Percentiles rank a stretch among this genome's conserved stretches.
Conservation (phyloP, 2,888 invertebrate genomes). For the Catocala nupta region DNA sequence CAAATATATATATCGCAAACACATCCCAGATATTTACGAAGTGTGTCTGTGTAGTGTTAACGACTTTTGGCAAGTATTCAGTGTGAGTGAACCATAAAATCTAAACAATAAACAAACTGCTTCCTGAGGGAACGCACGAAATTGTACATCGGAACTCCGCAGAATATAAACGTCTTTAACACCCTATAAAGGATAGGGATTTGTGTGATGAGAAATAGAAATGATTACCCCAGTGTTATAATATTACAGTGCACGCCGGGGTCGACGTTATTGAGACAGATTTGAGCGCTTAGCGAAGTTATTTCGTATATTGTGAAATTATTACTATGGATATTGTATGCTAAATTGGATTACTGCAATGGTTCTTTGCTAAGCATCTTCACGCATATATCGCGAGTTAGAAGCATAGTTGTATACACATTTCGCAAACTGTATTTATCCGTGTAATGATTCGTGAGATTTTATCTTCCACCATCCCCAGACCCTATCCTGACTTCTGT, state of each 20-base stretch:
- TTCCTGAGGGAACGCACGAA: constrained; percentile 59
- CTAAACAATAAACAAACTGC: constrained; percentile 78
- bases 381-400: too few relatives aligned
- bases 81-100: constrained; percentile 63
- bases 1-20: constrained; percentile 39
- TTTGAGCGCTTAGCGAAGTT: constrained; percentile 29
- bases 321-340: background rate
- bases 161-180: constrained; percentile 46
- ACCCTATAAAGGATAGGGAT: constrained; percentile 38
- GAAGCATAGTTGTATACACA: constrained; percentile 3
- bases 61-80: constrained; percentile 77
- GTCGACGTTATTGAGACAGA: constrained; percentile 38
- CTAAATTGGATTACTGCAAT: background rate
- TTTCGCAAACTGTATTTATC: background rate
- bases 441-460: too few relatives aligned
- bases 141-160: constrained; percentile 60
- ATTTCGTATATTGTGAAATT: constrained; percentile 11
- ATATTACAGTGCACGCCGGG: constrained; percentile 14
- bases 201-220: constrained; percentile 45
- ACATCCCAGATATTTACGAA: constrained; percentile 69
- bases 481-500: too few relatives aligned
- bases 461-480: too few relatives aligned
- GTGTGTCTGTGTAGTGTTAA: constrained; percentile 77
- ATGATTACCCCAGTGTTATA: constrained; percentile 34
- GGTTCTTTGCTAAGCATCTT: background rate